Evolutionary conservation across 2,888 invertebrate genomes (phyloP).

Genomic region (Rhingia rostrata): DNA sequence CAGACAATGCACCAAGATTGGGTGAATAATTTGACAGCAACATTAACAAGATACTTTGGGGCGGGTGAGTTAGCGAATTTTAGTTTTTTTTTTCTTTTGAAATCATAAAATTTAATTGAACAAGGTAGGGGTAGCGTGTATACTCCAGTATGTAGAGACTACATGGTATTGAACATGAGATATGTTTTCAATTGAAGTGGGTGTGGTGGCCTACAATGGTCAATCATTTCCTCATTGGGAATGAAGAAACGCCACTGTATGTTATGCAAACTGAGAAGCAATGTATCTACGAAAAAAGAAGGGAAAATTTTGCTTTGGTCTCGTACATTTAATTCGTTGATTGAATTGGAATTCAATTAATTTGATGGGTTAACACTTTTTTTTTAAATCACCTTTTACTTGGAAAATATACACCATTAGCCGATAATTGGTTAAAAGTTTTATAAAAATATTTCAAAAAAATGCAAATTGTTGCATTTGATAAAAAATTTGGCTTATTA

Average conservation of each 20-base stretch:
- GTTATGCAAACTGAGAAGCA: conserved; percentile 48
- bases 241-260: conserved; percentile 19
- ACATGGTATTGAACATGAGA: conserved; percentile 29
- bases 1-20: neutral
- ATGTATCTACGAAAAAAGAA: conserved; percentile 10
- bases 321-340: neutral
- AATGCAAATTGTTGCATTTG: no score
- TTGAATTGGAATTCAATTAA: neutral
- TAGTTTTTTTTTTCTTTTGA: conserved; percentile 40
- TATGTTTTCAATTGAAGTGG: conserved; percentile 43
- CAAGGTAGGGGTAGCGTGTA: neutral
- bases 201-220: conserved; percentile 71
- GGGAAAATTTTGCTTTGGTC: neutral
- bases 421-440: no score
- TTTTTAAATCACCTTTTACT: no score
- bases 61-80: conserved; percentile 55
- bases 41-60: conserved; percentile 47
- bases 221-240: conserved; percentile 70
- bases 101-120: conserved; percentile 60
- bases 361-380: no score
- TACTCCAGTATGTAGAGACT: neutral
- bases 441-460: no score
- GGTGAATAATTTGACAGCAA: conserved; percentile 51
- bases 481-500: no score
- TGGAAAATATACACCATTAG: no score